Percentiles rank a stretch among this genome's conserved stretches.
These are phyloP conservation scores for Drosophila affinis DNA, from an alignment of 2,888 invertebrate species.

Conservation along the genomic window DNA sequence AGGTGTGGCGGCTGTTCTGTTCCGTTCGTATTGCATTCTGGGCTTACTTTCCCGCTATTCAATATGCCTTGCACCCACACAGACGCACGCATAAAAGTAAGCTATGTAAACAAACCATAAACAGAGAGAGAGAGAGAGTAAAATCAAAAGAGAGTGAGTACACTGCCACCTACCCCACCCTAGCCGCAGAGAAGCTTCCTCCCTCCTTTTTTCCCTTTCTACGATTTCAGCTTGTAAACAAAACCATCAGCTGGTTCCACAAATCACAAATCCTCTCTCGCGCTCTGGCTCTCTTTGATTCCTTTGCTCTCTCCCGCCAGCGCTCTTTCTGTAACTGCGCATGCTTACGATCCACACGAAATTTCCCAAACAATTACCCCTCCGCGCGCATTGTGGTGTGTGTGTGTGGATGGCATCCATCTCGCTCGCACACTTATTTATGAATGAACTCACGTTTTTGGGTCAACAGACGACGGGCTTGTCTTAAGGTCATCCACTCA, in stretches of 20 bases:
- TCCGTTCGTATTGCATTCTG: neutral
- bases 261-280: constrained; percentile 8
- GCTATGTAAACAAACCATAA: constrained; percentile 73
- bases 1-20: neutral
- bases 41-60: neutral
- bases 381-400: constrained; percentile 42
- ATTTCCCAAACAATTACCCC: constrained; percentile 82
- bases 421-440: constrained; percentile 57
- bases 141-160: constrained; percentile 20
- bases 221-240: constrained; percentile 44
- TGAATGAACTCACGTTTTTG: constrained; percentile 74
- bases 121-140: neutral
- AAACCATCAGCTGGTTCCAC: constrained; percentile 32
- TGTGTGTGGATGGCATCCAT: constrained; percentile 48
- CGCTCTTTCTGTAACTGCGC: constrained; percentile 55
- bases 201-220: neutral
- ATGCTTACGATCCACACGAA: constrained; percentile 59
- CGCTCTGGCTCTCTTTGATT: neutral
- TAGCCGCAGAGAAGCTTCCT: neutral
- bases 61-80: constrained; percentile 19
- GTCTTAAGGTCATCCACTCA: constrained; percentile 80
- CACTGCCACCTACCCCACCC: neutral
- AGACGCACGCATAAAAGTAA: constrained; percentile 56
- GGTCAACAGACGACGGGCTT: constrained; percentile 61
- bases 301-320: constrained; percentile 19